Conservation (phyloP, 2,113 vertebrate species). For the Dipodomys ordii region DNA sequence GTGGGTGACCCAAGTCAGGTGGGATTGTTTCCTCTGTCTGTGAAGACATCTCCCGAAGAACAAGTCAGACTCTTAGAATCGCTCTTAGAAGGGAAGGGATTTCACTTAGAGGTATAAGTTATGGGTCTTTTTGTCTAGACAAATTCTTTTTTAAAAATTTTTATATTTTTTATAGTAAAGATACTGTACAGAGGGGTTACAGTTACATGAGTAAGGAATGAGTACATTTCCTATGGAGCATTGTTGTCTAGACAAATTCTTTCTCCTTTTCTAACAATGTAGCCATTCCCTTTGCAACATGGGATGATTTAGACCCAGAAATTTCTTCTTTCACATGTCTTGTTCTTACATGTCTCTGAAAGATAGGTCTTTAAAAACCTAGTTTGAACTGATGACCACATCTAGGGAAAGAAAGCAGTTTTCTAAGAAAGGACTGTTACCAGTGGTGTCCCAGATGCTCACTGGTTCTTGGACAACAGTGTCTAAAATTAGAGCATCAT, state of each 20-base stretch:
- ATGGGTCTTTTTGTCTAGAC: neutral
- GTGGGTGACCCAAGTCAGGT: neutral
- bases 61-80: neutral
- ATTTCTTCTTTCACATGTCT: neutral
- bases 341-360: constrained; percentile 14
- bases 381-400: neutral
- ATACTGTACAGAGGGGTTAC: too few relatives aligned
- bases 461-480: too few relatives aligned
- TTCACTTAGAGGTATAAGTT: neutral
- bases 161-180: too few relatives aligned
- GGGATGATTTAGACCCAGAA: neutral
- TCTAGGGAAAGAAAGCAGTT: neutral
- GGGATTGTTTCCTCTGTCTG: neutral
- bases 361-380: neutral
- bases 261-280: too few relatives aligned
- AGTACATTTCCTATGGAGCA: too few relatives aligned
- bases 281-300: neutral
- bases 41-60: neutral
- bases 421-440: neutral
- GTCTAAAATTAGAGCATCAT: too few relatives aligned
- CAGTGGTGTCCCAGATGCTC: too few relatives aligned
- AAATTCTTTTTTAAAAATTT: neutral
- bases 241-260: neutral
- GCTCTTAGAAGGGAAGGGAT: neutral
- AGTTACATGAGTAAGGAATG: too few relatives aligned